Conservation (phyloP, 2,888 invertebrate genomes). For the Branchellion lobata region DNA sequence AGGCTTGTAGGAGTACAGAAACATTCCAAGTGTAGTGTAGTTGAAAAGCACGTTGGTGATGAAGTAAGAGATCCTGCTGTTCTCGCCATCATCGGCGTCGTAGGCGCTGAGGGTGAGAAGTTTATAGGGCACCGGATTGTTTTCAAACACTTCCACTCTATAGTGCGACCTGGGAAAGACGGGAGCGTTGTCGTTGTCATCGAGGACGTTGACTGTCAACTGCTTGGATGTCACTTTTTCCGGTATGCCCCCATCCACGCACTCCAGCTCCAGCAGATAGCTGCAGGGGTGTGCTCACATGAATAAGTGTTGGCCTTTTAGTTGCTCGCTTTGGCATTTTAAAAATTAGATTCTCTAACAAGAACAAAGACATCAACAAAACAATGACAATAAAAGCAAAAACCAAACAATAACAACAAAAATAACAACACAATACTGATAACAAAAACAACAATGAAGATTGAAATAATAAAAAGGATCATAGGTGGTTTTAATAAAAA, state of each 20-base stretch:
- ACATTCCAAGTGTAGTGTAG: not conserved
- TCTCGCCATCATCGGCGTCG: constrained; percentile 79
- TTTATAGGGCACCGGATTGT: constrained; percentile 72
- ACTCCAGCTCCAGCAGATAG: constrained; percentile 58
- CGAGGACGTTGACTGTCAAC: constrained; percentile 36
- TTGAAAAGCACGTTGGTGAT: constrained; percentile 1
- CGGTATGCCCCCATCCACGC: constrained; percentile 47
- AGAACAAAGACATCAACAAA: no score
- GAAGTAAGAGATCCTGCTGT: constrained; percentile 76
- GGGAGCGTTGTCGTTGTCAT: constrained; percentile 48
- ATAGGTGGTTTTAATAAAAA: no score
- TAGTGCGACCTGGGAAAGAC: constrained; percentile 56
- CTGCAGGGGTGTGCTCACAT: no score
- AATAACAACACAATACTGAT: no score
- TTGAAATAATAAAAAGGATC: no score
- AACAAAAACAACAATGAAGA: no score
- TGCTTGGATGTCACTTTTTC: constrained; percentile 62
- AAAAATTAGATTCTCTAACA: no score
- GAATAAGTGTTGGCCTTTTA: no score
- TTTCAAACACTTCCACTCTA: constrained; percentile 74
- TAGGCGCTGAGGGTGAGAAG: constrained; percentile 75
- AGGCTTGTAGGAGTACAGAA: not conserved
- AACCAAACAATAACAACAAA: no score
- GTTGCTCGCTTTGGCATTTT: no score
- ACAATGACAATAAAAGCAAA: no score